Percentiles rank a stretch among this genome's conserved stretches.
Conservation (phyloP, 92 coral and sea anemone genomes). For the Parazoanthus swiftii region DNA sequence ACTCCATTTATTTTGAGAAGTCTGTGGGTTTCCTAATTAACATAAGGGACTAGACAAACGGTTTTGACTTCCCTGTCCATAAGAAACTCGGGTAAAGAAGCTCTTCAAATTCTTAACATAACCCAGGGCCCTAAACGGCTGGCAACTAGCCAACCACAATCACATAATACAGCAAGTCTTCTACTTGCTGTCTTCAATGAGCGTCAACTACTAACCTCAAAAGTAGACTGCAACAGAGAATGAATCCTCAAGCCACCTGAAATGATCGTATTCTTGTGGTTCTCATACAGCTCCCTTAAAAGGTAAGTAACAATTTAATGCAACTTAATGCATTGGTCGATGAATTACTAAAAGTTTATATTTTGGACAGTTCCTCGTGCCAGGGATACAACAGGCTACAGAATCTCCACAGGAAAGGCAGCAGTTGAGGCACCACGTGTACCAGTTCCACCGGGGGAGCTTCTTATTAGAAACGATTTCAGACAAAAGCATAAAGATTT, state of each 20-base stretch:
- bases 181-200: background rate
- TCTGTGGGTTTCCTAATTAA: too few species aligned
- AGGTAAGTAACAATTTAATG: slow-evolving; percentile 3
- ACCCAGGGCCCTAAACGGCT: background rate
- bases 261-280: slow-evolving; percentile 79
- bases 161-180: background rate
- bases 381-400: too few species aligned
- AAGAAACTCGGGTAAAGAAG: background rate
- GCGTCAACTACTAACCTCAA: slow-evolving; percentile 68
- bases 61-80: background rate
- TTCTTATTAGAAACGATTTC: too few species aligned
- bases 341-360: background rate
- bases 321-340: background rate
- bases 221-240: slow-evolving; percentile 82
- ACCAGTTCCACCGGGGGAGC: too few species aligned
- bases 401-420: too few species aligned
- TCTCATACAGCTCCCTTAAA: slow-evolving; percentile 74
- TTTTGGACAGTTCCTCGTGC: too few species aligned
- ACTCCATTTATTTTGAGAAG: too few species aligned
- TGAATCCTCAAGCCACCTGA: slow-evolving; percentile 94
- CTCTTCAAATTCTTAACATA: background rate
- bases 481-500: too few species aligned
- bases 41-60: too few species aligned
- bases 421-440: too few species aligned
- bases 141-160: background rate